A percentile compares a stretch with the other conserved stretches of the same genome.
These are phyloP conservation scores for Physocephala rufipes DNA, from an alignment of 2,888 invertebrate species.

Conservation along the genomic window DNA sequence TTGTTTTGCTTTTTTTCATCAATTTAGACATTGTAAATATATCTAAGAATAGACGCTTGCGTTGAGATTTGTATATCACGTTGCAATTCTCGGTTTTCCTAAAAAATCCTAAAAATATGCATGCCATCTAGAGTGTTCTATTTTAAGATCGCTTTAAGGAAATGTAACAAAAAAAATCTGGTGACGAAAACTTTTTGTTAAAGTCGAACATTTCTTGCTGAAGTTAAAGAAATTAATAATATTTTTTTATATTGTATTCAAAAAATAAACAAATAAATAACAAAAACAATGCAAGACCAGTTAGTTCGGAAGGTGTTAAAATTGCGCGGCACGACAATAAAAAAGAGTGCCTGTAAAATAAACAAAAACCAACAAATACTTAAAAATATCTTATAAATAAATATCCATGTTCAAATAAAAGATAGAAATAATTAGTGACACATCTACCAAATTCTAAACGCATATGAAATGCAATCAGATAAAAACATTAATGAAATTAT, in stretches of 20 bases:
- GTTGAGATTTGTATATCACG: slow-evolving; percentile 35
- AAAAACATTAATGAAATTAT: too few species aligned
- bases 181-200: too few species aligned
- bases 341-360: not conserved
- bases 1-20: not conserved
- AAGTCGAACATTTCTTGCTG: slow-evolving; percentile 11
- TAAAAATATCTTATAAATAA: slow-evolving; percentile 24
- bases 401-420: not conserved
- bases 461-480: too few species aligned
- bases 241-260: not conserved
- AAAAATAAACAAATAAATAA: not conserved
- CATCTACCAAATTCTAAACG: slow-evolving; percentile 15
- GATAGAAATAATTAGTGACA: slow-evolving; percentile 24
- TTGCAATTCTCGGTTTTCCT: slow-evolving; percentile 43
- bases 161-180: slow-evolving; percentile 32
- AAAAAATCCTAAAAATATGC: slow-evolving; percentile 52
- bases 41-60: slow-evolving; percentile 37
- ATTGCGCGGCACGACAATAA: not conserved
- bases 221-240: slow-evolving; percentile 16
- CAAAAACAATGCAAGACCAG: not conserved
- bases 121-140: slow-evolving; percentile 34
- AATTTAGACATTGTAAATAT: too few species aligned
- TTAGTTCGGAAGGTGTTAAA: slow-evolving; percentile 8
- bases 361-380: slow-evolving; percentile 8
- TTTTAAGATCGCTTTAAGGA: slow-evolving; percentile 30